These are phyloP conservation scores for Rhingia campestris DNA, from an alignment of 2,888 invertebrate genomes.

Conservation along the genomic window DNA sequence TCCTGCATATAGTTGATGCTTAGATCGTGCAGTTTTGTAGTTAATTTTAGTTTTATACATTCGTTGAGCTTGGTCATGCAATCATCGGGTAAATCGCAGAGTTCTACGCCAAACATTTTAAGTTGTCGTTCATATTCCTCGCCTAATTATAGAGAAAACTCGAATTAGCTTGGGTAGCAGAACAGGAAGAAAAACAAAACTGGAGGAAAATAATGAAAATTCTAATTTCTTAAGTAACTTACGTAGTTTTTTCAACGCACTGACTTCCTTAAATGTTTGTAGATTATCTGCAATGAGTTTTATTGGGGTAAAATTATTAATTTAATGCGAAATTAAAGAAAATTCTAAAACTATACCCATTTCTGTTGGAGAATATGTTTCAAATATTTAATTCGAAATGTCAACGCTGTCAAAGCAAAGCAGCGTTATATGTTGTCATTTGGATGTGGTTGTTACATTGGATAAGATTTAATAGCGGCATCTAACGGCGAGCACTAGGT, in stretches of 20 bases:
- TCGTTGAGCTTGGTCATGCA: constrained; percentile 77
- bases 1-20: constrained; percentile 77
- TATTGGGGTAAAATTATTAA: background rate
- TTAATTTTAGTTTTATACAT: constrained; percentile 77
- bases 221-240: constrained; percentile 22
- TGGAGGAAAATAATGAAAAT: background rate
- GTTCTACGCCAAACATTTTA: constrained; percentile 77
- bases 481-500: background rate
- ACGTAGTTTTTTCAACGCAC: constrained; percentile 75
- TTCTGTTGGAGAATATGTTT: constrained; percentile 38
- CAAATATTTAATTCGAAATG: constrained; percentile 51
- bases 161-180: background rate
- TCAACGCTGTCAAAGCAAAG: constrained; percentile 15
- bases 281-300: constrained; percentile 75
- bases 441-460: background rate
- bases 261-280: constrained; percentile 75
- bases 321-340: background rate
- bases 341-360: constrained; percentile 46
- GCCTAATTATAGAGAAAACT: constrained; percentile 69
- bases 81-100: constrained; percentile 79
- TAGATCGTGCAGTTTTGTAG: constrained; percentile 77
- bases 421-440: background rate
- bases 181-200: background rate
- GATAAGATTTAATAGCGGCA: background rate
- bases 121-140: constrained; percentile 79